Percentiles rank a stretch among this genome's conserved stretches.
Evolutionary conservation across 2,113 vertebrate species (phyloP).

Genomic region (Mormyrus iriodes): DNA sequence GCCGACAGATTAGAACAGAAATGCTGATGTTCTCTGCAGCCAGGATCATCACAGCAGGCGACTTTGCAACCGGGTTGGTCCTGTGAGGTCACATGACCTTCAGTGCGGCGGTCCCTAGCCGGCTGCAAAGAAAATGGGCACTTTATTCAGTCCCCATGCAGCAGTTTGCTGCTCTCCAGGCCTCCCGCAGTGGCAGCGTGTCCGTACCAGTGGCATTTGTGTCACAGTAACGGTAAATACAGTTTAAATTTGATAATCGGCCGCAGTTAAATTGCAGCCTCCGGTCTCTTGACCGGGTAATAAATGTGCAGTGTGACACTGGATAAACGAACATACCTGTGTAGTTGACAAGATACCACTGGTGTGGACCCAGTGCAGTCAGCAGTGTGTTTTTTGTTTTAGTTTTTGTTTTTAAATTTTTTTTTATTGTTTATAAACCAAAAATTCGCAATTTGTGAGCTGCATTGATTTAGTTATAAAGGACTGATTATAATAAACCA

Average conservation of each 20-base stretch:
- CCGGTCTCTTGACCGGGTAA: not conserved
- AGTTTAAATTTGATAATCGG: slow-evolving; percentile 3
- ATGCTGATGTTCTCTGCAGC: not conserved
- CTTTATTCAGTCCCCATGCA: not conserved
- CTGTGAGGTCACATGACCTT: not conserved
- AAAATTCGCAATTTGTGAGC: not conserved
- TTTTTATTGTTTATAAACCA: not conserved
- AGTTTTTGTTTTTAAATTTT: not conserved
- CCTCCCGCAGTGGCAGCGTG: not conserved
- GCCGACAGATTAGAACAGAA: too few relatives aligned
- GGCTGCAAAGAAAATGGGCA: not conserved
- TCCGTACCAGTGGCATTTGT: not conserved
- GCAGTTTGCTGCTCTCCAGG: not conserved
- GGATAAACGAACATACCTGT: slow-evolving; percentile 18
- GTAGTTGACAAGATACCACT: slow-evolving; percentile 17
- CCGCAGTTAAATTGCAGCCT: not conserved
- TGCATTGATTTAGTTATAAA: not conserved
- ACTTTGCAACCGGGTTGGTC: not conserved
- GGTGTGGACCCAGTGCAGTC: slow-evolving; percentile 12
- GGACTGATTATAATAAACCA: not conserved
- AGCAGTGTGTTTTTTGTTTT: not conserved
- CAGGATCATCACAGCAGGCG: not conserved
- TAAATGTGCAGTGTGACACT: not conserved
- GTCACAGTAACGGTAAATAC: not conserved
- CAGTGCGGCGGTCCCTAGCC: not conserved